phyloP scores from a whole-genome alignment of 2,888 invertebrate species.

The Bursaphelenchus okinawaensis region DNA sequence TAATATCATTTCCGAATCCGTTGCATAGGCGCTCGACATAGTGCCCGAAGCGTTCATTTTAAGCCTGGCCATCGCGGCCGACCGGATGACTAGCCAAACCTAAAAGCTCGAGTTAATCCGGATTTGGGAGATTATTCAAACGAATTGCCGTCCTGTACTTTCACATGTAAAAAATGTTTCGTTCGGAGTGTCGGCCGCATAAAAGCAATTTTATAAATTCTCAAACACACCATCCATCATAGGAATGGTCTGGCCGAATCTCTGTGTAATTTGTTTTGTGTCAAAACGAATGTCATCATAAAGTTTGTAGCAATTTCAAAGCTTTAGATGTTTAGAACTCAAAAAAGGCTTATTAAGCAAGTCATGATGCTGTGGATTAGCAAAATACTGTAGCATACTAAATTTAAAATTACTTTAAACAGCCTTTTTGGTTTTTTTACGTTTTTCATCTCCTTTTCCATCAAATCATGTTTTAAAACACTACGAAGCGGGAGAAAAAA shows the following conservation, averaged over 20 bases:
- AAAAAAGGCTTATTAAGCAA: no score
- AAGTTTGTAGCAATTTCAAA: no score
- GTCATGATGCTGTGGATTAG: no score
- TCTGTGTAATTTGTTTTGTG: no score
- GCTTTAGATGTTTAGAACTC: no score
- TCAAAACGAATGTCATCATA: no score
- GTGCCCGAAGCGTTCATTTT: slow-evolving; percentile 25
- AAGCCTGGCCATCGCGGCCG: slow-evolving; percentile 14
- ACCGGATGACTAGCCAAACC: slow-evolving; percentile 23
- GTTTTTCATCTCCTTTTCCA: no score
- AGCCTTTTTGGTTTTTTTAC: no score
- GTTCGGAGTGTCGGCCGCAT: not conserved
- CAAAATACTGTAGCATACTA: no score
- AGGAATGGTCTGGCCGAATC: not conserved
- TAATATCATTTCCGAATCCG: slow-evolving; percentile 30
- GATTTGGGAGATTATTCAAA: not conserved
- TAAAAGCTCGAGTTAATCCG: slow-evolving; percentile 6
- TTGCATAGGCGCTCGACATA: slow-evolving; percentile 2
- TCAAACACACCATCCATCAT: not conserved
- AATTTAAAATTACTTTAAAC: no score
- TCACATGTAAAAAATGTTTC: not conserved
- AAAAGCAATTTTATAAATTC: not conserved
- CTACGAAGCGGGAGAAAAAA: no score
- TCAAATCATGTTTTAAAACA: no score
- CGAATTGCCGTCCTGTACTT: not conserved